phyloP scores from a whole-genome alignment of 1,140 invertebrate species.

The Leptoteleia sp. region DNA sequence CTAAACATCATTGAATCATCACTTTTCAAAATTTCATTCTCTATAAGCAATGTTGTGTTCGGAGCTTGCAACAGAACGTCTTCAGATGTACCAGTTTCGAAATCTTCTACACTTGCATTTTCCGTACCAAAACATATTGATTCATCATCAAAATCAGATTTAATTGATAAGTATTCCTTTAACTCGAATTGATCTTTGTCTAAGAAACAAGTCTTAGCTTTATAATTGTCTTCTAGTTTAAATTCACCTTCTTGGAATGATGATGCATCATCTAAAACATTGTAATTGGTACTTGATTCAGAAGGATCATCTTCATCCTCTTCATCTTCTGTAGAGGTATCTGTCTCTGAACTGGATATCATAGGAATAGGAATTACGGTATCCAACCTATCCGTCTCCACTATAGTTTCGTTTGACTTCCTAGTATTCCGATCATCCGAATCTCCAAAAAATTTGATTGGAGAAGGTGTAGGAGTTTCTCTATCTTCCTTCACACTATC shows the following conservation, averaged over 20 bases:
- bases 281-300: constrained; percentile 76
- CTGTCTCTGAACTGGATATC: constrained; percentile 76
- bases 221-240: constrained; percentile 20
- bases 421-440: constrained; percentile 29
- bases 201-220: constrained; percentile 6
- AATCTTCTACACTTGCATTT: too few species aligned
- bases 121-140: not conserved
- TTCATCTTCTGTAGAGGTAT: constrained; percentile 69
- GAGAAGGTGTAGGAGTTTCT: constrained; percentile 77
- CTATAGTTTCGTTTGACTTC: constrained; percentile 35
- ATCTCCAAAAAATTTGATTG: constrained; percentile 69
- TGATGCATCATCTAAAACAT: constrained; percentile 71
- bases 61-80: too few species aligned
- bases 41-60: too few species aligned
- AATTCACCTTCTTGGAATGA: constrained; percentile 61
- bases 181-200: constrained; percentile 8
- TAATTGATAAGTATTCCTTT: constrained; percentile 1
- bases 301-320: constrained; percentile 71
- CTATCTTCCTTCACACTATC: constrained; percentile 83
- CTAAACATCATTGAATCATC: constrained; percentile 1
- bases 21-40: constrained; percentile 18
- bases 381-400: constrained; percentile 13
- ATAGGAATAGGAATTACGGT: constrained; percentile 59
- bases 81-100: too few species aligned
- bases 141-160: constrained; percentile 16